Conservation (phyloP, 1,140 invertebrate genomes). For the Zaprionus camerounensis region DNA sequence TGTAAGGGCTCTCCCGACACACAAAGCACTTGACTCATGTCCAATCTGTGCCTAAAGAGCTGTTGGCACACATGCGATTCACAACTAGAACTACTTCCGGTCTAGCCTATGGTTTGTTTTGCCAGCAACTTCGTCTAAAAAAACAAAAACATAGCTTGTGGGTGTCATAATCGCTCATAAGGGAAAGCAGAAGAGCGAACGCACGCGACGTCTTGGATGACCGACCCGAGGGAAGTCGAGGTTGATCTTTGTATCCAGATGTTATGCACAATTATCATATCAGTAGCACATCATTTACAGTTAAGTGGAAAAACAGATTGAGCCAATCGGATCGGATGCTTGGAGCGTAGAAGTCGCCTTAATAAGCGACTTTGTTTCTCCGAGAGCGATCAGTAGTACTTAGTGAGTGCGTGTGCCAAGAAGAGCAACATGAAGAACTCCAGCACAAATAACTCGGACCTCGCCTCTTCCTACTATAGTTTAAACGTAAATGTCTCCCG, state of each 20-base stretch:
- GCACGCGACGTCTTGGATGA: conserved; percentile 60
- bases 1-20: conserved; percentile 9
- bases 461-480: conserved; percentile 31
- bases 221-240: conserved; percentile 43
- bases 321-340: conserved; percentile 43
- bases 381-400: conserved; percentile 52
- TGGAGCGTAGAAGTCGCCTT: conserved; percentile 33
- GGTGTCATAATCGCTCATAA: conserved; percentile 71
- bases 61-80: conserved; percentile 30
- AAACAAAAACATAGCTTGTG: conserved; percentile 62
- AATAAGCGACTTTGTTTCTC: conserved; percentile 42
- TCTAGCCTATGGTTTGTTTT: conserved; percentile 62
- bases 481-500: conserved; percentile 36
- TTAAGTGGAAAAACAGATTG: conserved; percentile 77
- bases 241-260: conserved; percentile 55
- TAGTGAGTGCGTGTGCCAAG: conserved; percentile 22
- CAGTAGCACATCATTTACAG: conserved; percentile 75
- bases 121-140: conserved; percentile 49
- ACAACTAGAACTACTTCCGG: conserved; percentile 57
- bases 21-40: conserved; percentile 79
- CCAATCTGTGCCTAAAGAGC: conserved; percentile 9
- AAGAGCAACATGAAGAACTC: conserved; percentile 55
- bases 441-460: conserved; percentile 9
- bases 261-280: conserved; percentile 78
- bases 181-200: conserved; percentile 15